Percentiles rank a stretch among this genome's conserved stretches.
phyloP scores from a whole-genome alignment of 2,797 vertebrate genomes.

The Poecile montanus region DNA sequence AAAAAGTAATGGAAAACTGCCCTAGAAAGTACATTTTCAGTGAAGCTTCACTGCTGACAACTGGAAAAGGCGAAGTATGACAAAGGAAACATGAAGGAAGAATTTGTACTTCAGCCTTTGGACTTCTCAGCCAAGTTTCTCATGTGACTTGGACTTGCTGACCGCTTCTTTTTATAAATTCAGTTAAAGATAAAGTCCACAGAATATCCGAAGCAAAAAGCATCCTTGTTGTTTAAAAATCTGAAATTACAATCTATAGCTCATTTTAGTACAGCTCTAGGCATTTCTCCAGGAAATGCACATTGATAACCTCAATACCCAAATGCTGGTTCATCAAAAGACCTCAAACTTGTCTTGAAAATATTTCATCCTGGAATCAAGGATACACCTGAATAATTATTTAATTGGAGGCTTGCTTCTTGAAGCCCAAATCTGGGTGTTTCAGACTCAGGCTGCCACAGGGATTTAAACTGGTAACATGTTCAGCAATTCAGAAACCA shows the following conservation, averaged over 20 bases:
- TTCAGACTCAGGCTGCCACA: neutral
- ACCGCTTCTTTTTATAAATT: slow-evolving; percentile 57
- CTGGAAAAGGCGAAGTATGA: neutral
- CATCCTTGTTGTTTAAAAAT: slow-evolving; percentile 1
- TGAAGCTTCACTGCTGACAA: slow-evolving; percentile 30
- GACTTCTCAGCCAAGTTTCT: slow-evolving; percentile 55
- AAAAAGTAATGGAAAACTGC: slow-evolving; percentile 9
- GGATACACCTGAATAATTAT: neutral
- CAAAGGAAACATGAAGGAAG: slow-evolving; percentile 47
- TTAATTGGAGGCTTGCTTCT: neutral
- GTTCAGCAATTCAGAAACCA: neutral
- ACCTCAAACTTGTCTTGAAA: neutral
- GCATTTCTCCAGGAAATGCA: neutral
- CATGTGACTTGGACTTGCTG: slow-evolving; percentile 65
- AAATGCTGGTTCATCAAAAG: neutral
- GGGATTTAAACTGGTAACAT: neutral
- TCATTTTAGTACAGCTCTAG: neutral
- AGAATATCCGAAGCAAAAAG: neutral
- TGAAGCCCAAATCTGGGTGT: neutral
- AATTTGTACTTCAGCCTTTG: slow-evolving; percentile 69
- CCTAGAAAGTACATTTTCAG: neutral
- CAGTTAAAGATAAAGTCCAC: slow-evolving; percentile 36
- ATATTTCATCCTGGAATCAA: neutral
- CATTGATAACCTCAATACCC: neutral
- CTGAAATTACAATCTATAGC: neutral